These are phyloP conservation scores for Thamnophis elegans DNA, from an alignment of 2,797 vertebrate genomes.

Conservation along the genomic window DNA sequence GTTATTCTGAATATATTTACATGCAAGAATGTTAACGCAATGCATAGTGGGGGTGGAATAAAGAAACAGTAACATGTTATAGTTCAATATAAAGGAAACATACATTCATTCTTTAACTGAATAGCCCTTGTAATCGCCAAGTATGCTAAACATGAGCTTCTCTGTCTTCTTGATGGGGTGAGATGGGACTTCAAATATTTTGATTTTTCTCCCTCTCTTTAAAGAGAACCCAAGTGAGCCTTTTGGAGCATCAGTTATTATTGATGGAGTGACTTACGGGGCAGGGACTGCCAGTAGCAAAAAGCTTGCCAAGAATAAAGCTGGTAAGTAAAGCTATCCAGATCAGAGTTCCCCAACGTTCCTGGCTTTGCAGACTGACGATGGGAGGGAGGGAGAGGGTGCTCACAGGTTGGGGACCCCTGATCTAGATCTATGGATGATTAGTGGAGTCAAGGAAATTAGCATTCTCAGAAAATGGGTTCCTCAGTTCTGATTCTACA, in stretches of 20 bases:
- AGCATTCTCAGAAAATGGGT: background rate
- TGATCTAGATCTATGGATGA: background rate
- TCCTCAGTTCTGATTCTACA: background rate
- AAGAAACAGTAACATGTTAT: background rate
- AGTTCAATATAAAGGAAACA: background rate
- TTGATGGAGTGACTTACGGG: conserved; percentile 98
- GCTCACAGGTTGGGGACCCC: no score
- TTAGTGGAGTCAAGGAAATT: no score
- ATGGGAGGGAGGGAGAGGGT: no score
- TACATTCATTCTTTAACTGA: background rate
- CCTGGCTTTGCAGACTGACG: no score
- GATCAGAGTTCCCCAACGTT: background rate
- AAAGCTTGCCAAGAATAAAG: conserved; percentile 99
- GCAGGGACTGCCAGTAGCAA: conserved; percentile 99
- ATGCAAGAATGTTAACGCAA: background rate
- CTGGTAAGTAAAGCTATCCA: conserved; percentile 77
- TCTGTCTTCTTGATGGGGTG: background rate
- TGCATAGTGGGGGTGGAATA: background rate
- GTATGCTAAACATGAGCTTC: background rate
- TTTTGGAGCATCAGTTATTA: conserved; percentile 98
- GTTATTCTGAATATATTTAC: background rate
- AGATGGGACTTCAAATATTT: background rate
- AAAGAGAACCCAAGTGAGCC: conserved; percentile 99
- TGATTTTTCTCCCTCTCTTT: conserved; percentile 32
- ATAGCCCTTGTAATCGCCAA: background rate